Percentiles rank a stretch among this genome's conserved stretches.
phyloP scores from a whole-genome alignment of 2,888 invertebrate genomes.

The Ametastegia equiseti region DNA sequence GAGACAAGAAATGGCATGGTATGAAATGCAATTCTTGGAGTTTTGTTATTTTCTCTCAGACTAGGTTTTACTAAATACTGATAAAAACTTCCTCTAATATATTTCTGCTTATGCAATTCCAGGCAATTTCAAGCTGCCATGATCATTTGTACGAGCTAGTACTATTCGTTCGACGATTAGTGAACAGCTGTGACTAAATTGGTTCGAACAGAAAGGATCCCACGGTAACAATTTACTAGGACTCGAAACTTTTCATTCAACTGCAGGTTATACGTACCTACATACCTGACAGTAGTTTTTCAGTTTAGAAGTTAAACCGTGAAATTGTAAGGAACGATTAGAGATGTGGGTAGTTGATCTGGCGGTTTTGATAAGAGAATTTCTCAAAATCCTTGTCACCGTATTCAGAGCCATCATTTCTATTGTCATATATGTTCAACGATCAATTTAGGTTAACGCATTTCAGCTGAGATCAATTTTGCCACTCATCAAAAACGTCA shows the following conservation, averaged over 20 bases:
- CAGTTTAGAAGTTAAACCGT: not conserved
- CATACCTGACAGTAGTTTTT: conserved; percentile 19
- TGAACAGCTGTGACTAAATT: conserved; percentile 1
- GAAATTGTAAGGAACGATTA: not conserved
- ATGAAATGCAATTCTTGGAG: not conserved
- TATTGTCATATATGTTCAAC: not conserved
- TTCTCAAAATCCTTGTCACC: not conserved
- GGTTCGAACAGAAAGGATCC: not conserved
- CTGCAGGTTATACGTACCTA: too few species aligned
- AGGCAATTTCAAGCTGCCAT: not conserved
- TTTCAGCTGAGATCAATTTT: not conserved
- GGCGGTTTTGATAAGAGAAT: not conserved
- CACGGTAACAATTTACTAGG: conserved; percentile 19
- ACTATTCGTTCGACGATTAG: conserved; percentile 14
- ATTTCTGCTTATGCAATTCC: not conserved
- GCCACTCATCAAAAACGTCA: not conserved
- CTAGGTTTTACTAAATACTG: not conserved
- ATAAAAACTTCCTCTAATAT: not conserved
- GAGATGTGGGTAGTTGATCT: not conserved
- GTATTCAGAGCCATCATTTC: not conserved
- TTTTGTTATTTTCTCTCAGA: not conserved
- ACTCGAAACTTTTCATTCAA: not conserved
- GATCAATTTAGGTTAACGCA: conserved; percentile 6
- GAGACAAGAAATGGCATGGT: not conserved
- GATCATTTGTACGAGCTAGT: not conserved